Percentiles rank a stretch among this genome's conserved stretches.
These are phyloP conservation scores for Rhodeus uyekii DNA, from an alignment of 2,797 vertebrate genomes.

Conservation along the genomic window DNA sequence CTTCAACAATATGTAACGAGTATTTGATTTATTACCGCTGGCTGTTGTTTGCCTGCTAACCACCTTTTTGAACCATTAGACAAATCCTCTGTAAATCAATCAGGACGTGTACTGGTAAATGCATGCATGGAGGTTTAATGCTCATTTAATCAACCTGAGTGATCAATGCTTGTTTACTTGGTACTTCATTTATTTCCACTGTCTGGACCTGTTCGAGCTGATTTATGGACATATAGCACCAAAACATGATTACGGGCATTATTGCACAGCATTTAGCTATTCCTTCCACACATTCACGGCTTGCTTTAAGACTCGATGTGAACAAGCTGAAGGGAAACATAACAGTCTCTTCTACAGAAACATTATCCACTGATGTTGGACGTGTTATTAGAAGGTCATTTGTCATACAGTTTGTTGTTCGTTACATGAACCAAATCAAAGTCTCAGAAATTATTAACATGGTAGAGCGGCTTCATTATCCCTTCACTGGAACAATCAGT, in stretches of 20 bases:
- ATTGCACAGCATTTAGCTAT: too few species aligned
- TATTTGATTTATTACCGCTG: background rate
- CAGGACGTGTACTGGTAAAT: background rate
- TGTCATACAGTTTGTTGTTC: background rate
- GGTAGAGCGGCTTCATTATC: conserved; percentile 12
- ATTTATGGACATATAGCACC: background rate
- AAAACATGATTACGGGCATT: background rate
- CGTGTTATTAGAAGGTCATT: background rate
- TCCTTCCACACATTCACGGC: background rate
- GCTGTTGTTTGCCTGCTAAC: background rate
- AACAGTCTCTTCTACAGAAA: background rate
- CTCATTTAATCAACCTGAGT: background rate
- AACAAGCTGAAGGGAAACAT: background rate
- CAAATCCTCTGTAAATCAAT: background rate
- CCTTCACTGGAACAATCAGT: background rate
- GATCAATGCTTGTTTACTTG: background rate
- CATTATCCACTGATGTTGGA: background rate
- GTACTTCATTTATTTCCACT: background rate
- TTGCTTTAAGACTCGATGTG: background rate
- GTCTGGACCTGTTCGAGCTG: background rate
- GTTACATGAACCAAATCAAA: background rate
- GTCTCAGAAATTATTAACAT: background rate
- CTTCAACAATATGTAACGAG: background rate
- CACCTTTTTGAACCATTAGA: background rate
- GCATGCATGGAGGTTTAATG: background rate